Percentiles rank a stretch among this genome's conserved stretches.
Conservation (phyloP, 2,797 vertebrate genomes). For the Lacerta bilineata region DNA sequence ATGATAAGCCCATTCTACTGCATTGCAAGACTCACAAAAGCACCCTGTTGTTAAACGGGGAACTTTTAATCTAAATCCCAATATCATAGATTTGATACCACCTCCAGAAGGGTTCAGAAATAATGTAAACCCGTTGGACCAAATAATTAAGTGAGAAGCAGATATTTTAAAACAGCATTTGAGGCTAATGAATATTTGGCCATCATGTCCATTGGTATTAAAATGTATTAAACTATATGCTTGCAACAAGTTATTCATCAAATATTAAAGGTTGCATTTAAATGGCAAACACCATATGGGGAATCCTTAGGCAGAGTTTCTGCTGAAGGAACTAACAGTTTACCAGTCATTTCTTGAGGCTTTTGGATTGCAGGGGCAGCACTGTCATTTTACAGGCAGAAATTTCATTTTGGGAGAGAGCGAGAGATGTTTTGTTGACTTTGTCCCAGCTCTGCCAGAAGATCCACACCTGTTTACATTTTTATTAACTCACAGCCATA, state of each 20-base stretch:
- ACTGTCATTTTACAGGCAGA: background rate
- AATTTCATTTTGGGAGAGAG: no score
- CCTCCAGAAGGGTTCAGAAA: slow-evolving; percentile 25
- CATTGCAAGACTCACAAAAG: background rate
- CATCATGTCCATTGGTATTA: slow-evolving; percentile 17
- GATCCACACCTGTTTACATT: no score
- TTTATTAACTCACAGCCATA: no score
- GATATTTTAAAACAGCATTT: slow-evolving; percentile 16
- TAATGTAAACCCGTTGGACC: slow-evolving; percentile 25
- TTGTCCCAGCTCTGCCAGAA: no score
- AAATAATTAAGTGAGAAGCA: slow-evolving; percentile 39
- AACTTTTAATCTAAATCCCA: background rate
- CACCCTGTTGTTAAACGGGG: background rate
- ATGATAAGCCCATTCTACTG: background rate
- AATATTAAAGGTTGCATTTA: background rate
- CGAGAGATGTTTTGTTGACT: no score
- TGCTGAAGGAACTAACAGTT: background rate
- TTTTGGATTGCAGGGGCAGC: background rate
- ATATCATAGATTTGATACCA: background rate
- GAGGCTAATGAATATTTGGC: slow-evolving; percentile 33
- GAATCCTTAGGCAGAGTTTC: background rate
- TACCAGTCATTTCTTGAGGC: background rate
- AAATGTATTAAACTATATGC: background rate
- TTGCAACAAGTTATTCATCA: background rate
- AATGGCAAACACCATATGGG: background rate